Evolutionary conservation across 1,140 invertebrate genomes (phyloP), one percentile per base, ranked within the genome.

Genomic region (Lepidostoma basale): DNA sequence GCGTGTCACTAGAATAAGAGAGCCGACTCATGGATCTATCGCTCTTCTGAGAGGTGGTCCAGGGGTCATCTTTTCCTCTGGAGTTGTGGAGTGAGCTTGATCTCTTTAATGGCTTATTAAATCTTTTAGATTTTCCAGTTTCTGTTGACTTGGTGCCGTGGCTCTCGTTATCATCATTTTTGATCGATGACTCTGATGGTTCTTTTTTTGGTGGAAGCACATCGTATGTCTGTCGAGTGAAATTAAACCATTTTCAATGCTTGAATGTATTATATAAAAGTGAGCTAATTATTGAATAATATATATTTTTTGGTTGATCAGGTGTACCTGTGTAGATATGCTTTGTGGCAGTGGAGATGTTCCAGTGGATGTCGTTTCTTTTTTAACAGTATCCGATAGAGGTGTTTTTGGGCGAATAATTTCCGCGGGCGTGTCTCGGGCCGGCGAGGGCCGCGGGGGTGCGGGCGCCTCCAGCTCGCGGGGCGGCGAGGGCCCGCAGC

Each of bases 331-430:
- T 23, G 92, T 94, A 23, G 92, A 92, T 74, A 92, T 92, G 77
- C 85, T 92, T 80, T 94, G 92, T 5, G 92, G 92, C 33, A 92
- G 91, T 54, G 92, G 92, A 16, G 92, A 94, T 18, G 92, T 94
- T 65, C 91, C 92, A 36, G 86, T 91, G 33, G 87, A 87, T 18
- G 75, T 72, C n/a, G 52, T 79, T 72, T 76, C 75, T 58, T 76
- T 76, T 44, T 74, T 76, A 14, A 75, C 74, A 45, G 75, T 74
- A 52, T 68, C 62, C 14, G 64, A 44, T 20, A 63, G 23, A 12
- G 58, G 66, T 36, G 28, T 59, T 54, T 71, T 71, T 30, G 44
- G 33, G 47, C 60, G 52, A 74, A 10, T 47, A 52, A 18, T 9
- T 39, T 28, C 44, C 25, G 9, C 30, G 18, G 26, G 22, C 26